Base-by-base conservation (phyloP, 2,888 invertebrate species). In the Scotopteryx bipunctaria region DNA sequence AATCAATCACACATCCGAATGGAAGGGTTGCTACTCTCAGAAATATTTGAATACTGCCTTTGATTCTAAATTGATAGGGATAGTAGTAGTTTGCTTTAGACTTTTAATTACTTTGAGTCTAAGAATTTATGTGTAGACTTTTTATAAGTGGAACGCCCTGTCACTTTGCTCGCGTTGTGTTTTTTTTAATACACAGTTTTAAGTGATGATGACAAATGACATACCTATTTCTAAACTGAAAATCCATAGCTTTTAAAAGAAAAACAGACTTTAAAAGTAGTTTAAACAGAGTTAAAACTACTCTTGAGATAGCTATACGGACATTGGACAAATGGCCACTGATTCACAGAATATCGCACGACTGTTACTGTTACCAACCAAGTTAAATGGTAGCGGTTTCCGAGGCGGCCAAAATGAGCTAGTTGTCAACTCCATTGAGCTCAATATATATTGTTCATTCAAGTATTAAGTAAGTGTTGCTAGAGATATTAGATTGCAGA, bases 1-100 rank as follows among this genome's bases (percentile, higher is more conserved):
- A 71, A 72, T 70, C 69, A 72, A 74, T 73, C 66, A 69, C 64
- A 51, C 41, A 55, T 53, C 57, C 56, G 46, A 51, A 33, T 45
- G 25, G 41, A 52, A 42, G 51, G 53, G 38, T 43, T 57, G 55
- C 49, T 57, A 46, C 50, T 45, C 47, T 31, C 17, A 42, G 50
- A 44, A 53, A 54, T 55, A 48, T 48, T 37, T 48, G 50, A 59
- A 53, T 46, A 9, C 33, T 15, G 33, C 25, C 21, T 48, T 45
- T 27, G 37, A 31, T 42, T 42, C 15, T 9, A 36, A 27, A 29
- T 49, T 17, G 31, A 23, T 31, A 29, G 16, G 14, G 25, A 13
- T 25, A n/a, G 17, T 16, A 32, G 42, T 31, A 23, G 17, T 16
- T 31, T 14, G 21, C 37, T 46, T 37, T 16, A 16, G 25, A 31